Conservation (phyloP, 2,797 vertebrate species). For the Dicrostonyx torquatus region DNA sequence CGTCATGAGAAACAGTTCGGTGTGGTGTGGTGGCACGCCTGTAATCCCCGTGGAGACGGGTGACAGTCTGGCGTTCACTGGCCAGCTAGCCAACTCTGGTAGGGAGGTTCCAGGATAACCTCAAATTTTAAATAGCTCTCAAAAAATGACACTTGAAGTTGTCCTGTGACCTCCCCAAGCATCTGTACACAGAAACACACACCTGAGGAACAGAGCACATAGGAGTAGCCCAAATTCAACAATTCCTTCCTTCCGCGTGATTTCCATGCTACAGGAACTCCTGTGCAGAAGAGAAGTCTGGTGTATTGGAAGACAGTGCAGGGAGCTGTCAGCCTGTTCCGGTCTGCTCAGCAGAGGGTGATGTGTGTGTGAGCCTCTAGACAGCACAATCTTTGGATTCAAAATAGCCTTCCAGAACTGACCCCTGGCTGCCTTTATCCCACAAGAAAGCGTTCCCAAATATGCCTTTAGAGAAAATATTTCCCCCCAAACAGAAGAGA, state of each 20-base stretch:
- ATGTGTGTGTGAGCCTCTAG: slow-evolving; percentile 22
- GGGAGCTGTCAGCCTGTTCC: slow-evolving; percentile 29
- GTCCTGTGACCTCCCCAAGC: not conserved
- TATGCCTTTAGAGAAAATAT: slow-evolving; percentile 38
- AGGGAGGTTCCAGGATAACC: not conserved
- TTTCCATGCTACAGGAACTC: slow-evolving; percentile 28
- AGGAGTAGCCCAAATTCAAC: slow-evolving; percentile 48
- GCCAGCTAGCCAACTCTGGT: not conserved
- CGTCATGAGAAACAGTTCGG: not conserved
- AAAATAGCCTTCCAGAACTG: slow-evolving; percentile 52
- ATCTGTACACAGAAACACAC: not conserved
- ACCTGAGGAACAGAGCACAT: not conserved
- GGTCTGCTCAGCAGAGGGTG: slow-evolving; percentile 19
- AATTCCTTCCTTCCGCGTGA: slow-evolving; percentile 22
- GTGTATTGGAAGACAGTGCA: slow-evolving; percentile 36
- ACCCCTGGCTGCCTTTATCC: slow-evolving; percentile 8
- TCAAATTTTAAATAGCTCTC: not conserved
- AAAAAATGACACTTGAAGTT: not conserved
- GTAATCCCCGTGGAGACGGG: not conserved
- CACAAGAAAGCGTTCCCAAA: slow-evolving; percentile 32
- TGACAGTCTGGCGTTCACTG: not conserved
- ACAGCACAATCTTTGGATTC: slow-evolving; percentile 23
- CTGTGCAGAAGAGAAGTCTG: not conserved
- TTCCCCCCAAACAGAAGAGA: slow-evolving; percentile 22
- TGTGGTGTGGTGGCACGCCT: not conserved